Conservation (phyloP, 2,113 vertebrate species). For the pig (Sus scrofa) region T2T-Sscrofa CM000819.6:91184001-91184500, state of each 20-base stretch:
- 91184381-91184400: not conserved
- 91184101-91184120: not conserved
- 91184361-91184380: too few species aligned
- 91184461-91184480: not conserved
- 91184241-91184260: not conserved
- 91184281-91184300: not conserved
- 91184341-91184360: not conserved
- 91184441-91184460: not conserved
- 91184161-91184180: fast-evolving
- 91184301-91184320: not conserved
- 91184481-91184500: not conserved
- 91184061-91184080: too few species aligned
- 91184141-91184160: not conserved
- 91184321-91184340: not conserved
- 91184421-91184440: not conserved
- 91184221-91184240: not conserved
- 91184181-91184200: not conserved
- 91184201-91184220: not conserved
- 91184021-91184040: not conserved
- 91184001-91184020: not conserved
- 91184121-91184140: not conserved
- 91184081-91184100: too few species aligned
- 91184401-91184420: fast-evolving
- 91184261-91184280: not conserved
- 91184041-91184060: not conserved